Evolutionary conservation across 1,140 invertebrate species (phyloP).

Genomic region (Homalodisca vitripennis): DNA sequence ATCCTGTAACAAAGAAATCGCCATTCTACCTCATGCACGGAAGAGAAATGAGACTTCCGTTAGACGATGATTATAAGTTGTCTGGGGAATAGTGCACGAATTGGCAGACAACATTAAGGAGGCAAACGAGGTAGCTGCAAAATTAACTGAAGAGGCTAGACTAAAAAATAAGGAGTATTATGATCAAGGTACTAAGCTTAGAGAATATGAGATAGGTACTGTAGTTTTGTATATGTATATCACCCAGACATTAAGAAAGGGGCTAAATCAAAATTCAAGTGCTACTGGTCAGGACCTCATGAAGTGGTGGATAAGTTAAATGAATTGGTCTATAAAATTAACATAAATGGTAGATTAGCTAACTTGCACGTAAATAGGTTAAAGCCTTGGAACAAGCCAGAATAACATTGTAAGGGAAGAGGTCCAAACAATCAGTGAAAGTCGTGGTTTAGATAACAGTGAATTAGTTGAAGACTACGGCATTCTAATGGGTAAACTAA

Average conservation of each 20-base stretch:
- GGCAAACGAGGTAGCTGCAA: neutral
- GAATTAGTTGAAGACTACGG: neutral
- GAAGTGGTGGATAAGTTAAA: neutral
- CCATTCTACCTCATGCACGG: constrained; percentile 22
- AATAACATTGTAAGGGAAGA: neutral
- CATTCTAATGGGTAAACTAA: neutral
- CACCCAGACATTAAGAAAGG: too few relatives aligned
- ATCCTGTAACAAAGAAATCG: neutral
- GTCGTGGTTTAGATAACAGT: neutral
- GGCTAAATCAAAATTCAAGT: neutral
- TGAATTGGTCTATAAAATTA: neutral
- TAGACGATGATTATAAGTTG: too few relatives aligned
- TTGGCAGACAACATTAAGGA: too few relatives aligned
- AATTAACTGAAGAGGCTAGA: neutral
- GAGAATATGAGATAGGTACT: neutral
- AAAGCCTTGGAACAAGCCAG: neutral
- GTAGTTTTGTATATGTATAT: neutral
- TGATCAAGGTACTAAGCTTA: neutral
- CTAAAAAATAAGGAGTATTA: too few relatives aligned
- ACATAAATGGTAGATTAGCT: too few relatives aligned
- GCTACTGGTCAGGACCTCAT: constrained; percentile 6
- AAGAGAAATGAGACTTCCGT: constrained; percentile 1
- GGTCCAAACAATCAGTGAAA: neutral
- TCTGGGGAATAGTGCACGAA: neutral
- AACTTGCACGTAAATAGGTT: constrained; percentile 2